Evolutionary conservation across 2,888 invertebrate genomes (phyloP).

Genomic region (Buathra laborator): DNA sequence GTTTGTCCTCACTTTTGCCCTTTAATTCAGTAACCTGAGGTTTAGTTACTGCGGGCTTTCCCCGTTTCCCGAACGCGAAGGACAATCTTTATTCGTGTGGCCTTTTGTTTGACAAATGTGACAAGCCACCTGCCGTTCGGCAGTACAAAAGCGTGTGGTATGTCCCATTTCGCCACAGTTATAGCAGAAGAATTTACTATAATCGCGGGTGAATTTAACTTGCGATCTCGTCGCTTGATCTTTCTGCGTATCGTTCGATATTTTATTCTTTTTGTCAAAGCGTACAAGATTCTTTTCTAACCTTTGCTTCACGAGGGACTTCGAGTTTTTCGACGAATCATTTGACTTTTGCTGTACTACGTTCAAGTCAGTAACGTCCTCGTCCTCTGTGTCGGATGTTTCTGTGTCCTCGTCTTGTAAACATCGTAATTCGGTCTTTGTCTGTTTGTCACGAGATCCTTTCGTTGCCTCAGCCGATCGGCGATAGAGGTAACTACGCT

Average conservation of each 20-base stretch:
- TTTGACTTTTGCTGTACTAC: constrained; percentile 11
- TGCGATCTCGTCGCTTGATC: constrained; percentile 7
- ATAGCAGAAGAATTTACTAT: constrained; percentile 52
- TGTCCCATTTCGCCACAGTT: constrained; percentile 60
- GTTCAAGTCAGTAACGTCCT: constrained; percentile 15
- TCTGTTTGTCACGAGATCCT: constrained; percentile 20
- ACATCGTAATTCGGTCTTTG: constrained; percentile 1
- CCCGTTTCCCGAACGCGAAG: constrained; percentile 57
- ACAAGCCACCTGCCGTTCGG: constrained; percentile 42
- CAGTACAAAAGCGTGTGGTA: constrained; percentile 41
- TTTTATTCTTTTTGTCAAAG: constrained; percentile 37
- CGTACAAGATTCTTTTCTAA: constrained; percentile 53
- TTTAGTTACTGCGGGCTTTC: constrained; percentile 46
- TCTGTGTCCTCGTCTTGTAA: constrained; percentile 7
- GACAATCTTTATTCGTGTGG: constrained; percentile 51
- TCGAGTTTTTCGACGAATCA: constrained; percentile 37
- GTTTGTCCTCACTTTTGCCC: constrained; percentile 52
- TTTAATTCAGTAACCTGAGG: constrained; percentile 50
- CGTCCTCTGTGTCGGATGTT: constrained; percentile 3
- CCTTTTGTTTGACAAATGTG: constrained; percentile 28
- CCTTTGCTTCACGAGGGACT: constrained; percentile 45
- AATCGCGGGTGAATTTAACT: constrained; percentile 1
- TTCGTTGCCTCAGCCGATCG: constrained; percentile 32
- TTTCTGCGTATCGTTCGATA: not conserved
- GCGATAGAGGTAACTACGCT: constrained; percentile 52